Percentiles rank a stretch among this genome's conserved stretches.
phyloP scores from a whole-genome alignment of 1,140 invertebrate genomes.

The Macrocentrus cingulum region DNA sequence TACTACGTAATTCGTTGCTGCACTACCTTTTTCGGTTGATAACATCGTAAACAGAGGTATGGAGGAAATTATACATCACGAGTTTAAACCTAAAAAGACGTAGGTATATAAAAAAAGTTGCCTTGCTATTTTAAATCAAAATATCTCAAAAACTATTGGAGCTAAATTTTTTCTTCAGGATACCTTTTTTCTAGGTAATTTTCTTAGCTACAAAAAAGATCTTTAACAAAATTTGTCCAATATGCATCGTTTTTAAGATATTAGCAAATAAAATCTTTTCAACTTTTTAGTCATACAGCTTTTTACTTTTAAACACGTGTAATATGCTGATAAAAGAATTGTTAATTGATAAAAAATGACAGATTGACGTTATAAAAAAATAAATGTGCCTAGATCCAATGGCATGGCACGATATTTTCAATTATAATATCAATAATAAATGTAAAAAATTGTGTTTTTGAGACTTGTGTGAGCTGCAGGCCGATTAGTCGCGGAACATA shows the following conservation, averaged over 20 bases:
- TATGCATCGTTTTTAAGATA: no score
- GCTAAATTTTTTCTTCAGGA: no score
- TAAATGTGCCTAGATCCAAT: background rate
- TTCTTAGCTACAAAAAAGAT: no score
- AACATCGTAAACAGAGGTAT: background rate
- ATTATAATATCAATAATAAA: background rate
- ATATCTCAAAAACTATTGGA: no score
- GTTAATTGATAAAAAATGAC: no score
- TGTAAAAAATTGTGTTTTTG: background rate
- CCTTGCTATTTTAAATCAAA: no score
- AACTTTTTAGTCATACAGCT: no score
- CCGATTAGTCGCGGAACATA: background rate
- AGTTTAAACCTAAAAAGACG: background rate
- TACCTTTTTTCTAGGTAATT: no score
- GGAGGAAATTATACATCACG: background rate
- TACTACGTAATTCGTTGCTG: background rate
- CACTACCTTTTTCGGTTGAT: slow-evolving; percentile 1
- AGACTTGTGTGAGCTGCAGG: background rate
- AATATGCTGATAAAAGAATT: no score
- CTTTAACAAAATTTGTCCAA: no score
- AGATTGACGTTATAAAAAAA: background rate
- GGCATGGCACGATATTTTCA: slow-evolving; percentile 13
- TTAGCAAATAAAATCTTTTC: no score
- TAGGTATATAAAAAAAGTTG: background rate
- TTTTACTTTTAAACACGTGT: no score